These are phyloP conservation scores for Pristionchus japonicus DNA, from an alignment of 2,888 invertebrate genomes.

Conservation along the genomic window DNA sequence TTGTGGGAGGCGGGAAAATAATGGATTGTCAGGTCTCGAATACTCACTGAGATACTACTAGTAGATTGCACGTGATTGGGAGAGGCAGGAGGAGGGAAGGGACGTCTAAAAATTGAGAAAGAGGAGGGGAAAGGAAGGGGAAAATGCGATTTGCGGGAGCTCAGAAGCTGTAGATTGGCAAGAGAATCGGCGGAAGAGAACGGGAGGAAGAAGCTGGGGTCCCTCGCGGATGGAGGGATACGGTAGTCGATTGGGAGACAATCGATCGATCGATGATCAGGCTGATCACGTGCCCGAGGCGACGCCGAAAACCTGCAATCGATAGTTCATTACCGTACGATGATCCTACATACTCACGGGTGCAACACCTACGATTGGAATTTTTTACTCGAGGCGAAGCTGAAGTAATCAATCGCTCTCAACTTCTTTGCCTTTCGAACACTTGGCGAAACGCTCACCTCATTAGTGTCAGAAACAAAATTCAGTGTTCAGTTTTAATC, in stretches of 20 bases:
- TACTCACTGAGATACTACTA: not conserved
- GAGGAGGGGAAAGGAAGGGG: not conserved
- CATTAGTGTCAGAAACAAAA: not conserved
- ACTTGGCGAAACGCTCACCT: not conserved
- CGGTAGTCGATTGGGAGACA: not conserved
- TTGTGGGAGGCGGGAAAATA: not conserved
- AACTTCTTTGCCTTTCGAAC: not conserved
- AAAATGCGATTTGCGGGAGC: constrained; percentile 1
- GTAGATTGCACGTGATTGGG: constrained; percentile 28
- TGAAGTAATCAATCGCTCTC: not conserved
- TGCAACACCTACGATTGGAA: too few species aligned
- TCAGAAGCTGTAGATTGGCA: not conserved
- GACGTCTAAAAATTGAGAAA: not conserved
- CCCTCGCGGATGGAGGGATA: not conserved
- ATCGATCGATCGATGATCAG: not conserved
- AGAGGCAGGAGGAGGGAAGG: not conserved
- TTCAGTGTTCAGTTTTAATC: not conserved
- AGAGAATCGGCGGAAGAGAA: not conserved
- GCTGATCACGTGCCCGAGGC: constrained; percentile 22
- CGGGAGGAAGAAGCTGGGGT: not conserved
- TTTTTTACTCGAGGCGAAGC: too few species aligned
- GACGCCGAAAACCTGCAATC: constrained; percentile 39
- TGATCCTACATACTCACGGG: too few species aligned
- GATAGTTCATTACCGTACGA: not conserved
- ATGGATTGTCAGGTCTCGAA: not conserved